Percentiles rank a stretch among this genome's conserved stretches.
Evolutionary conservation across 2,888 invertebrate genomes (phyloP).

Genomic region (Sympetrum striolatum): DNA sequence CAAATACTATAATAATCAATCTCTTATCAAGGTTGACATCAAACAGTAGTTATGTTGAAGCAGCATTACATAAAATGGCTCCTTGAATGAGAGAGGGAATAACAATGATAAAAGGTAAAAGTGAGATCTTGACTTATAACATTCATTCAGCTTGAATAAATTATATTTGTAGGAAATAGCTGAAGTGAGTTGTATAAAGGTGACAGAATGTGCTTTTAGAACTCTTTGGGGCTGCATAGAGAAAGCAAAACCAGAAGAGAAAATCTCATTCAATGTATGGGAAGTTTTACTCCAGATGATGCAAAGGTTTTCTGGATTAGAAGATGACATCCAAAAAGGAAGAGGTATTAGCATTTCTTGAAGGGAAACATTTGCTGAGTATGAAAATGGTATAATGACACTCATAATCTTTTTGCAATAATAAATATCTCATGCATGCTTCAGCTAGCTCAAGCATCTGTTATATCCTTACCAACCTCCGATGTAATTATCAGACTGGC

Average conservation of each 20-base stretch:
- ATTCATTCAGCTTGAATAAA: neutral
- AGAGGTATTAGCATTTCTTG: neutral
- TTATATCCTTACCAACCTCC: neutral
- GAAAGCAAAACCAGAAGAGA: neutral
- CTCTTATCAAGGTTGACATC: no score
- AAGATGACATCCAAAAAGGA: neutral
- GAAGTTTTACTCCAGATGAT: slow-evolving; percentile 6
- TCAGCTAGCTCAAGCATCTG: neutral
- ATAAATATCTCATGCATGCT: neutral
- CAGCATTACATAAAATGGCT: no score
- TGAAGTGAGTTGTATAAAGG: neutral
- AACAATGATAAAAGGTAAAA: no score
- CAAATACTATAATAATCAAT: no score
- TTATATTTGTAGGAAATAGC: neutral
- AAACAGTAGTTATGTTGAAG: no score
- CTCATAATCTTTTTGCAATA: neutral
- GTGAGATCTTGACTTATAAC: no score
- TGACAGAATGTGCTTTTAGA: neutral
- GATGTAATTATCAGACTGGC: neutral
- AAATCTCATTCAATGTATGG: slow-evolving; percentile 14
- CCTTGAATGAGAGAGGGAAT: no score
- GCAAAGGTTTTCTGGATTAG: neutral
- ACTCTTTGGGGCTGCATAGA: neutral
- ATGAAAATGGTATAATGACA: neutral
- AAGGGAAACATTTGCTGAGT: neutral